Evolutionary conservation across 2,888 invertebrate genomes (phyloP).

Genomic region (Eubasilissa splendida): DNA sequence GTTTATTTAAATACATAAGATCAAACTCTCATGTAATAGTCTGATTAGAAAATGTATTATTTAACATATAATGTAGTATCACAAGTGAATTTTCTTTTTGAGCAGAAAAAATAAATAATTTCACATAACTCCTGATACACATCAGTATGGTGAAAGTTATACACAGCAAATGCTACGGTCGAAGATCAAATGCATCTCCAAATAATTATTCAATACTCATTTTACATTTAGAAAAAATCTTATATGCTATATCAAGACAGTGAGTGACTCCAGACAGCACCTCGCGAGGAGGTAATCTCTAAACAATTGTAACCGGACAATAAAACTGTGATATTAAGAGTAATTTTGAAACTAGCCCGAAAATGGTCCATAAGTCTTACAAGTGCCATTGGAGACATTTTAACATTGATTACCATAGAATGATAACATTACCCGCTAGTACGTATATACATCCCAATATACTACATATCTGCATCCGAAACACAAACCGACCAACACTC

Average conservation of each 20-base stretch:
- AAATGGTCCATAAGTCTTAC: constrained; percentile 32
- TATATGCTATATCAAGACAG: constrained; percentile 52
- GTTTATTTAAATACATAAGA: constrained; percentile 35
- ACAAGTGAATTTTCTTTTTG: constrained; percentile 50
- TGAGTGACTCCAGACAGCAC: constrained; percentile 4
- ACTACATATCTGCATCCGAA: too few species aligned
- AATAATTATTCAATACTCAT: constrained; percentile 33
- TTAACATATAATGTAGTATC: constrained; percentile 48
- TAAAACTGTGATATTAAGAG: not conserved
- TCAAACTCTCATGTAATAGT: constrained; percentile 42
- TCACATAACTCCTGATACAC: constrained; percentile 23
- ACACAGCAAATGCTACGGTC: constrained; percentile 34
- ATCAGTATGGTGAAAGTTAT: constrained; percentile 25
- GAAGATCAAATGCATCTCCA: constrained; percentile 30
- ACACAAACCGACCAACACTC: too few species aligned
- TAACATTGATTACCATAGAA: constrained; percentile 7
- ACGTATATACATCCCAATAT: not conserved
- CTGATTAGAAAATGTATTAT: constrained; percentile 40
- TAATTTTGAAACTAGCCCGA: constrained; percentile 38
- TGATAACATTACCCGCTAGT: constrained; percentile 28
- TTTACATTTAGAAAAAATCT: constrained; percentile 57
- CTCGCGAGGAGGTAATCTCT: constrained; percentile 36
- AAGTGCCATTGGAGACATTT: not conserved
- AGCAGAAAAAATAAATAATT: constrained; percentile 52
- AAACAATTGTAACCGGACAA: not conserved